Percentiles rank a stretch among this genome's conserved stretches.
These are phyloP conservation scores for Myotis myotis DNA, from an alignment of 2,797 vertebrate species.

Conservation along the genomic window DNA sequence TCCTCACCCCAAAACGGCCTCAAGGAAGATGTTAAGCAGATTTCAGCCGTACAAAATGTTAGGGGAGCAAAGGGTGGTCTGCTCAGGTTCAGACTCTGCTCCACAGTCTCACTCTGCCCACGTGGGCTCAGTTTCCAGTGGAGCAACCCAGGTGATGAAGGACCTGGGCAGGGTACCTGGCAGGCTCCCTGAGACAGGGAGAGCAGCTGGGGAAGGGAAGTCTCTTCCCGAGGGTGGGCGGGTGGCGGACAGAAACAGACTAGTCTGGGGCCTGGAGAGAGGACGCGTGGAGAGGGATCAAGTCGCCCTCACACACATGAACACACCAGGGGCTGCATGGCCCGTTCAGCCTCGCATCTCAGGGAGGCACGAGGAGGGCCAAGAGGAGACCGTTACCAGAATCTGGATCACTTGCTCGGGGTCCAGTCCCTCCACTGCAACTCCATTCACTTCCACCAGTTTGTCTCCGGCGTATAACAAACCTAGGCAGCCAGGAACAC, in stretches of 20 bases:
- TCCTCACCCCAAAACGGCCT: neutral
- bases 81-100: neutral
- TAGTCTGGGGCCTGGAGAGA: neutral
- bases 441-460: conserved; percentile 95
- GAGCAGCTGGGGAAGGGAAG: neutral
- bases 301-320: fast-evolving
- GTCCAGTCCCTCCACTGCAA: conserved; percentile 93
- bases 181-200: neutral
- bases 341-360: fast-evolving
- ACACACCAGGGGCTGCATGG: neutral
- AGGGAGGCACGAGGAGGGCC: neutral
- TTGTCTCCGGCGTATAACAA: conserved; percentile 95
- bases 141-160: neutral
- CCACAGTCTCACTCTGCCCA: neutral
- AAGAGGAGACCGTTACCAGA: conserved; percentile 86
- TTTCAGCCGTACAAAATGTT: neutral
- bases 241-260: neutral
- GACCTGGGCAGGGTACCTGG: neutral
- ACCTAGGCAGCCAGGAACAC: conserved; percentile 83
- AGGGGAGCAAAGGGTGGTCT: neutral
- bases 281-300: neutral
- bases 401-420: conserved; percentile 97
- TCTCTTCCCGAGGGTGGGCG: neutral
- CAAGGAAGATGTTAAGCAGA: neutral
- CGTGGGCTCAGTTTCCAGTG: neutral